Percentiles rank a stretch among this genome's conserved stretches.
Conservation (phyloP, 2,113 vertebrate species). For the Rhegmatorhina hoffmannsi region DNA sequence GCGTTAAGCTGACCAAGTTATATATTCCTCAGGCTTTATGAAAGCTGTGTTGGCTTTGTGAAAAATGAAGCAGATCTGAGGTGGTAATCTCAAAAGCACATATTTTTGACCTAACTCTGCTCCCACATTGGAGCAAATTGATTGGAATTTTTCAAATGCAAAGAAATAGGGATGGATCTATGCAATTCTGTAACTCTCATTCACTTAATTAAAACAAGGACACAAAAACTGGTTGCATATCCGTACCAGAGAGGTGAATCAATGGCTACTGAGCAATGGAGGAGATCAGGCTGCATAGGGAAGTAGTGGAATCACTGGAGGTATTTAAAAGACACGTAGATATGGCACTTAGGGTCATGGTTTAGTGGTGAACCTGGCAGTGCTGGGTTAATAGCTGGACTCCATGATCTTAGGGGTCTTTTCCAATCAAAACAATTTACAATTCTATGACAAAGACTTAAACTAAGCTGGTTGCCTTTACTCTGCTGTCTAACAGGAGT, state of each 20-base stretch:
- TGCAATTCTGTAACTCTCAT: not conserved
- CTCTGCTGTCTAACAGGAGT: not conserved
- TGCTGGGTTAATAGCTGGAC: no score
- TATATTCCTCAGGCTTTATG: not conserved
- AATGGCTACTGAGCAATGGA: not conserved
- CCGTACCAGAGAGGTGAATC: not conserved
- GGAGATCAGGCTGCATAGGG: not conserved
- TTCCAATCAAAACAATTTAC: not conserved
- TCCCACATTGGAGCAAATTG: not conserved
- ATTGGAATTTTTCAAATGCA: not conserved
- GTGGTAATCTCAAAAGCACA: not conserved
- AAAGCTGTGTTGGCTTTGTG: not conserved
- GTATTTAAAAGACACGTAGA: accelerated
- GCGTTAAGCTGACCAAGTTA: not conserved
- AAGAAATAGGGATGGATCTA: not conserved
- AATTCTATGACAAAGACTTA: not conserved
- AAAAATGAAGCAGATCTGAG: not conserved
- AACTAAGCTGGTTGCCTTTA: not conserved
- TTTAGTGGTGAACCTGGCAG: not conserved
- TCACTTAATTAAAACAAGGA: not conserved
- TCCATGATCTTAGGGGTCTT: not conserved
- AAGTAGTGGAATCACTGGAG: not conserved
- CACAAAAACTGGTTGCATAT: not conserved
- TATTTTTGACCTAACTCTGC: not conserved
- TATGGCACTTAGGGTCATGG: accelerated